These are phyloP conservation scores for Pantherophis alleghaniensis DNA, from an alignment of 2,797 vertebrate species.

Conservation along the genomic window DNA sequence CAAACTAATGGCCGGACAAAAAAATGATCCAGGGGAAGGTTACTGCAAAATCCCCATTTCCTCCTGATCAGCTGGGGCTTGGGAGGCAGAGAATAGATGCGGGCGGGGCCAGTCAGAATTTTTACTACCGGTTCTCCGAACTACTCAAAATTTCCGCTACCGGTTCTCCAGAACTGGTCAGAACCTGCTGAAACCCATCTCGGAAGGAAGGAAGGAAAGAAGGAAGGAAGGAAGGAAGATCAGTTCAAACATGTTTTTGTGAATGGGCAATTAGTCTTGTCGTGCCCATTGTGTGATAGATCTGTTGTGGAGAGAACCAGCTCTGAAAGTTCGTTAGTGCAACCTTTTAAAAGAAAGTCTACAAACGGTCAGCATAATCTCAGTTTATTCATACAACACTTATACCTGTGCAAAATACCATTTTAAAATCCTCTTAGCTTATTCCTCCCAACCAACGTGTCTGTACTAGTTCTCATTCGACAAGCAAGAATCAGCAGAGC, in stretches of 20 bases:
- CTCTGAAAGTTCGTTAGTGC: neutral
- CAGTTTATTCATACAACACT: neutral
- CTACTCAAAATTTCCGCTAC: too few species aligned
- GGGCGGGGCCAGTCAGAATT: too few species aligned
- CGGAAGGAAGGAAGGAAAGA: too few species aligned
- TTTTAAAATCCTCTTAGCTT: neutral
- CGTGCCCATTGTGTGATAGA: constrained; percentile 39
- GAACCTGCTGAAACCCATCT: too few species aligned
- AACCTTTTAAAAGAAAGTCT: neutral
- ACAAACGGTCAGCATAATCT: neutral
- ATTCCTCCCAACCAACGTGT: neutral
- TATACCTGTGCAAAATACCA: neutral
- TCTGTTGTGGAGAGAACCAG: neutral
- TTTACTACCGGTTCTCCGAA: too few species aligned
- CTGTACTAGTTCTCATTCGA: neutral
- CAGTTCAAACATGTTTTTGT: neutral
- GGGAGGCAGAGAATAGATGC: too few species aligned
- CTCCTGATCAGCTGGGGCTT: too few species aligned
- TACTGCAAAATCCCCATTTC: too few species aligned
- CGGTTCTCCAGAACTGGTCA: too few species aligned
- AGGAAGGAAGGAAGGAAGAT: too few species aligned
- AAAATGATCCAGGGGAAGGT: too few species aligned
- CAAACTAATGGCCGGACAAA: neutral
- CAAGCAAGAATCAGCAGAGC: neutral
- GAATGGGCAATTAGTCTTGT: neutral